Conservation (phyloP, 2,797 vertebrate species). For the Gambelia wislizenii region DNA sequence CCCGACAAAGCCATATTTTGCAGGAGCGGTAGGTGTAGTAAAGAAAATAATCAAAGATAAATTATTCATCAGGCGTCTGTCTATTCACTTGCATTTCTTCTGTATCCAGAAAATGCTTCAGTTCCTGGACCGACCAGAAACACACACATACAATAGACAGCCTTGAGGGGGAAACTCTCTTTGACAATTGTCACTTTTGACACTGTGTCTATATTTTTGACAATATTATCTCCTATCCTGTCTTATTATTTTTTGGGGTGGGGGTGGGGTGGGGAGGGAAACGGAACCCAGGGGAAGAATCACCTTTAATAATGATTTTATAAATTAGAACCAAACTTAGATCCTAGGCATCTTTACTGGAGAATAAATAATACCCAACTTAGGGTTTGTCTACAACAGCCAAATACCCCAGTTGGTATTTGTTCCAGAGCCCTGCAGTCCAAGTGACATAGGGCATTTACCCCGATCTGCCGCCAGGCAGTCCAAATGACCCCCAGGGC, state of each 20-base stretch:
- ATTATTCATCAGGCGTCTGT: constrained; percentile 68
- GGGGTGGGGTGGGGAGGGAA: no score
- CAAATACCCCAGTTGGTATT: no score
- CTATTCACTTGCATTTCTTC: constrained; percentile 67
- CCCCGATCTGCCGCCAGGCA: no score
- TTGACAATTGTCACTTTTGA: neutral
- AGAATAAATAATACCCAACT: no score
- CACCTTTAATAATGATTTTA: neutral
- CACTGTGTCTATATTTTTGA: neutral
- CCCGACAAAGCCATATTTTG: constrained; percentile 61
- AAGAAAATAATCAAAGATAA: constrained; percentile 67
- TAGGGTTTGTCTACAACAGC: no score
- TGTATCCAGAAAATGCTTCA: constrained; percentile 62
- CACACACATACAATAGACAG: neutral
- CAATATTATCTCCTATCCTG: neutral
- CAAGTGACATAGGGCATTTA: no score
- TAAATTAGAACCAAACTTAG: neutral
- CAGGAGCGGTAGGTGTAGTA: constrained; percentile 54
- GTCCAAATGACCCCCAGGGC: no score
- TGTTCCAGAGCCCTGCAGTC: no score
- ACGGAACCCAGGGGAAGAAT: neutral
- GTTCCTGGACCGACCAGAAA: constrained; percentile 40
- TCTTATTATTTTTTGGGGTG: neutral
- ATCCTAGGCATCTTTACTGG: no score
- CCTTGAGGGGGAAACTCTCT: neutral